Evolutionary conservation across 2,113 vertebrate genomes (phyloP).

Genomic region (Corvus hawaiiensis): DNA sequence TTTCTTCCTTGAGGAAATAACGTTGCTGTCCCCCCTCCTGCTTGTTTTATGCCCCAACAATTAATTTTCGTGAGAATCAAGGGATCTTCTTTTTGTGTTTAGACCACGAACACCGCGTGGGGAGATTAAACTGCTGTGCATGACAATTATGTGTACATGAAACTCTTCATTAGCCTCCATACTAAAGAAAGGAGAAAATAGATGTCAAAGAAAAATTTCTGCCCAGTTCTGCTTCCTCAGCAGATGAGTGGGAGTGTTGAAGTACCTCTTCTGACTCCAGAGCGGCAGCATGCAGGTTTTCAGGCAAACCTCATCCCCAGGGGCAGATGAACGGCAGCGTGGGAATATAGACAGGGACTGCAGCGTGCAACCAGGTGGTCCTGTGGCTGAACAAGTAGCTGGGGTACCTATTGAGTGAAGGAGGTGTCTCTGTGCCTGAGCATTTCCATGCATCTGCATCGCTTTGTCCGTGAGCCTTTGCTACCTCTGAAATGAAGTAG

Average conservation of each 20-base stretch:
- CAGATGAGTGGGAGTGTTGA: slow-evolving; percentile 9
- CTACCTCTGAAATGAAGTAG: neutral
- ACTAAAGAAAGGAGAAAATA: slow-evolving; percentile 14
- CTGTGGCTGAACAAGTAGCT: neutral
- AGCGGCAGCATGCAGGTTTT: fast-evolving
- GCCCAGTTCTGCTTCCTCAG: neutral
- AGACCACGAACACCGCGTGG: neutral
- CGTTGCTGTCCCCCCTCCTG: neutral
- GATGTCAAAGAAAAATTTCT: neutral
- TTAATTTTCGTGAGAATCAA: neutral
- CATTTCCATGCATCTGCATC: neutral
- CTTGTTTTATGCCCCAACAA: neutral
- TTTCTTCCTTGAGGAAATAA: neutral
- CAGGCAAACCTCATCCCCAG: neutral
- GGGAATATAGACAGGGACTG: neutral
- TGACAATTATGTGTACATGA: slow-evolving; percentile 16
- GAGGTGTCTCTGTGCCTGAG: neutral
- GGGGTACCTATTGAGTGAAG: fast-evolving
- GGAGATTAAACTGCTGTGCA: neutral
- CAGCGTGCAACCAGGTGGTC: neutral
- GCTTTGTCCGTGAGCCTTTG: fast-evolving
- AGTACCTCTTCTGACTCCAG: neutral
- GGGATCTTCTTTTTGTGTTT: neutral
- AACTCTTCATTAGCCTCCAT: slow-evolving; percentile 1
- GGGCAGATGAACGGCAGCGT: neutral